These are phyloP conservation scores for Isoperla grammatica DNA, from an alignment of 2,888 invertebrate genomes.

Conservation along the genomic window DNA sequence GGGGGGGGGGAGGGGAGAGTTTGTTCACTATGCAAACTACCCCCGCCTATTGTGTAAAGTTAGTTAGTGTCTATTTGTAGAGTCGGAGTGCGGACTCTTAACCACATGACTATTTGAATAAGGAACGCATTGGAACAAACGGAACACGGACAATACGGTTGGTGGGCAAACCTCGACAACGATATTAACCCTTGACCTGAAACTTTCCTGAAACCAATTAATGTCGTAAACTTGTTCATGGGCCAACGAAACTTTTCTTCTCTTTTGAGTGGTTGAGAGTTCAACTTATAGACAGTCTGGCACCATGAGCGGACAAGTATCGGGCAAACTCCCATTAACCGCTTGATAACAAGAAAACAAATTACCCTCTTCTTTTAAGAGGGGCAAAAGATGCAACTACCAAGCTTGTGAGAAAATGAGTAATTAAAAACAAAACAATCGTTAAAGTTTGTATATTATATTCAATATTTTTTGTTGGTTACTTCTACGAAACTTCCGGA, in stretches of 20 bases:
- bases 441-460: no score
- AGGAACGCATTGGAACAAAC: neutral
- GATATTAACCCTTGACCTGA: conserved; percentile 18
- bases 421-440: no score
- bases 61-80: conserved; percentile 26
- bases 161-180: conserved; percentile 5
- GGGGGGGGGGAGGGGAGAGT: neutral
- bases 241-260: conserved; percentile 13
- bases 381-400: no score
- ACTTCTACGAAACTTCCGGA: no score
- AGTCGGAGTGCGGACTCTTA: conserved; percentile 11
- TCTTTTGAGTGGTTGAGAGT: conserved; percentile 15
- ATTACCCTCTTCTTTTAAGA: neutral
- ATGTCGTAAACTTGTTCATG: conserved; percentile 16
- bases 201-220: conserved; percentile 20
- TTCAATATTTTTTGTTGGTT: no score
- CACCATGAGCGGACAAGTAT: conserved; percentile 6
- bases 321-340: conserved; percentile 16
- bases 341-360: conserved; percentile 15
- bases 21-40: neutral
- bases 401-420: no score
- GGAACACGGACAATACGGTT: conserved; percentile 7
- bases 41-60: conserved; percentile 25
- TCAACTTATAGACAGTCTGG: conserved; percentile 7
- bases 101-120: conserved; percentile 14